phyloP scores from a whole-genome alignment of 2,888 invertebrate species.

The Polyploca ridens region DNA sequence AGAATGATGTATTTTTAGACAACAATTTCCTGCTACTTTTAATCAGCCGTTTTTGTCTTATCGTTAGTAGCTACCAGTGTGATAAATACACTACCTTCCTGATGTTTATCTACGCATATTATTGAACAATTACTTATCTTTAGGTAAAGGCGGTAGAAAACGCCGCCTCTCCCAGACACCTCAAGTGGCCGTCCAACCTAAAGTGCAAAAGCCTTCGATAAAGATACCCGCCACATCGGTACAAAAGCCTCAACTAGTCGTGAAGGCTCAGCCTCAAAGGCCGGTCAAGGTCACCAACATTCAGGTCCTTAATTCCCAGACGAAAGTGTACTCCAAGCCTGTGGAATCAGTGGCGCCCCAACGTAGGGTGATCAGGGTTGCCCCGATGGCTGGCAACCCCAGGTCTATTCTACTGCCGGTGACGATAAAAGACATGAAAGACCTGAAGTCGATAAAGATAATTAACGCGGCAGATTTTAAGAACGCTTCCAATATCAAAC shows the following conservation, averaged over 20 bases:
- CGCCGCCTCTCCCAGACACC: conserved; percentile 75
- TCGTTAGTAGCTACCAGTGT: not conserved
- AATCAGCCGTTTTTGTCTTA: not conserved
- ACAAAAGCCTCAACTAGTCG: conserved; percentile 73
- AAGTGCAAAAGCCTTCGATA: conserved; percentile 72
- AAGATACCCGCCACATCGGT: conserved; percentile 56
- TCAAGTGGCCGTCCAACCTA: conserved; percentile 68
- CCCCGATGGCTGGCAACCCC: conserved; percentile 81
- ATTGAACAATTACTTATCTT: not conserved
- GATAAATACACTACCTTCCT: not conserved
- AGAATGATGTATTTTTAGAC: not conserved
- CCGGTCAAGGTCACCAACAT: conserved; percentile 74
- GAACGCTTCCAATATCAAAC: conserved; percentile 81
- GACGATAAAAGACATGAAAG: conserved; percentile 88
- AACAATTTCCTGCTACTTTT: not conserved
- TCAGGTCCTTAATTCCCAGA: conserved; percentile 73
- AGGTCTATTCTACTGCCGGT: conserved; percentile 89
- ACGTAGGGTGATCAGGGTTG: conserved; percentile 71
- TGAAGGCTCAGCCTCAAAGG: conserved; percentile 76
- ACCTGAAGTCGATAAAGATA: conserved; percentile 89
- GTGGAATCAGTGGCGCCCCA: conserved; percentile 75
- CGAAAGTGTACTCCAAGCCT: conserved; percentile 77
- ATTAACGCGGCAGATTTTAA: conserved; percentile 86
- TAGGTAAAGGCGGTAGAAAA: conserved; percentile 73
- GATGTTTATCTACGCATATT: not conserved